These are phyloP conservation scores for Netelia fuscicornis DNA, from an alignment of 2,888 invertebrate genomes.

Conservation along the genomic window DNA sequence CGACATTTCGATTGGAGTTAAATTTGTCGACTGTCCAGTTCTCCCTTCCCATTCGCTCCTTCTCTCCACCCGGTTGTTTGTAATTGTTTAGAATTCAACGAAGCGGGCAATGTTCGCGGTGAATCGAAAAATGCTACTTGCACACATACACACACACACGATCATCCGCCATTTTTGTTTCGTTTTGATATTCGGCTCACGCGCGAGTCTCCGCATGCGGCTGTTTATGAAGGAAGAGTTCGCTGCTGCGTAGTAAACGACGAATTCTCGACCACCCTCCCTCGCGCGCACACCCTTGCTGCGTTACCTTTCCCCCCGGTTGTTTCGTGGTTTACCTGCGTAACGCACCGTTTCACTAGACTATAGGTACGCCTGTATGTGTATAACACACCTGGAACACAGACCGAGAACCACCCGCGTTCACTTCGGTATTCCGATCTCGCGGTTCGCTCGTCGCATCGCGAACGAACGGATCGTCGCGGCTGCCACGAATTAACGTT, in stretches of 20 bases:
- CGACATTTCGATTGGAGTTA: neutral
- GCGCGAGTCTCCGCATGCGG: slow-evolving; percentile 32
- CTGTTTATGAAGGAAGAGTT: slow-evolving; percentile 64
- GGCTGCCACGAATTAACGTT: slow-evolving; percentile 59
- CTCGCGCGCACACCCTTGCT: neutral
- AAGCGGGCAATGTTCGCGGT: neutral
- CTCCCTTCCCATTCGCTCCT: neutral
- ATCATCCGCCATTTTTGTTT: slow-evolving; percentile 43
- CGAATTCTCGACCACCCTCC: slow-evolving; percentile 46
- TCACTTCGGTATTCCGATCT: slow-evolving; percentile 62
- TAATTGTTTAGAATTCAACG: slow-evolving; percentile 56
- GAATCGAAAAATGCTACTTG: slow-evolving; percentile 43
- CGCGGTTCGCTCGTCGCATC: slow-evolving; percentile 58
- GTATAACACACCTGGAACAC: slow-evolving; percentile 16
- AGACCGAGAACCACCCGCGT: slow-evolving; percentile 3
- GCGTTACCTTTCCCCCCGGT: neutral
- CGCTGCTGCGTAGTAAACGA: slow-evolving; percentile 67
- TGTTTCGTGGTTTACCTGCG: slow-evolving; percentile 62
- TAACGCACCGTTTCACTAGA: slow-evolving; percentile 44
- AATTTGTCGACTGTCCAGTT: slow-evolving; percentile 16
- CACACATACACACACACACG: slow-evolving; percentile 29
- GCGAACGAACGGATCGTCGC: slow-evolving; percentile 54
- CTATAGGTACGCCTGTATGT: slow-evolving; percentile 13
- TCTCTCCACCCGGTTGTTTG: neutral
- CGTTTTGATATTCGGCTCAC: slow-evolving; percentile 53